Percentiles rank a stretch among this genome's conserved stretches.
These are phyloP conservation scores for Pandemis cinnamomeana DNA, from an alignment of 2,888 invertebrate genomes.

Conservation along the genomic window DNA sequence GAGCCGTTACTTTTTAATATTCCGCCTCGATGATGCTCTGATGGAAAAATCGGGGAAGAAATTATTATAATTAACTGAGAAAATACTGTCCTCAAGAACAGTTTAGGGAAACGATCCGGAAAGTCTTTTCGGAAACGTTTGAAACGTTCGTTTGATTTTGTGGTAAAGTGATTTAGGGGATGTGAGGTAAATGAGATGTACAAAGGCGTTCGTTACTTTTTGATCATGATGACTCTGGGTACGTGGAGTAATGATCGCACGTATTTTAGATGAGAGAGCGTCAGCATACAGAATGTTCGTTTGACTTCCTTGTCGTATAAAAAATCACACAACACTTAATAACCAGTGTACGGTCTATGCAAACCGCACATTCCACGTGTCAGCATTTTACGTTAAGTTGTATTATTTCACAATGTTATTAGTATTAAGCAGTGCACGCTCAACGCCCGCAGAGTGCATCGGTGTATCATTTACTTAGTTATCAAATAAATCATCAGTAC, in stretches of 20 bases:
- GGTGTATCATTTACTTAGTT: no score
- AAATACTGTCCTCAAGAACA: constrained; percentile 36
- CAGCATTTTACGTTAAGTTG: no score
- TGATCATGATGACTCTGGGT: not conserved
- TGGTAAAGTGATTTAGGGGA: constrained; percentile 6
- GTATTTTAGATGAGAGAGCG: no score
- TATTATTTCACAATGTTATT: no score
- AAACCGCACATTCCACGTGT: no score
- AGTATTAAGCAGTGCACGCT: no score
- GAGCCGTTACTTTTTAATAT: constrained; percentile 48
- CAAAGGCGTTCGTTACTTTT: not conserved
- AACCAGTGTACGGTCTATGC: no score
- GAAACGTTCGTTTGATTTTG: constrained; percentile 15
- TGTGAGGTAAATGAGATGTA: not conserved
- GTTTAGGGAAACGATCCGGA: constrained; percentile 34
- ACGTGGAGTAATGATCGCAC: not conserved
- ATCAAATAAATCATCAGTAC: no score
- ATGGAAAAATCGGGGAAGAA: constrained; percentile 32
- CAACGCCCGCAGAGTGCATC: no score
- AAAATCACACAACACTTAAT: no score
- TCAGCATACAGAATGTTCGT: no score
- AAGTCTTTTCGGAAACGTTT: constrained; percentile 13
- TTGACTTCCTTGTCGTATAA: no score
- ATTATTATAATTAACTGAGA: constrained; percentile 40
- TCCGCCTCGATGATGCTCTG: constrained; percentile 34